A percentile compares a stretch with the other conserved stretches of the same genome.
Evolutionary conservation across 2,113 vertebrate species (phyloP).

Genomic region (Edolisoma coerulescens): DNA sequence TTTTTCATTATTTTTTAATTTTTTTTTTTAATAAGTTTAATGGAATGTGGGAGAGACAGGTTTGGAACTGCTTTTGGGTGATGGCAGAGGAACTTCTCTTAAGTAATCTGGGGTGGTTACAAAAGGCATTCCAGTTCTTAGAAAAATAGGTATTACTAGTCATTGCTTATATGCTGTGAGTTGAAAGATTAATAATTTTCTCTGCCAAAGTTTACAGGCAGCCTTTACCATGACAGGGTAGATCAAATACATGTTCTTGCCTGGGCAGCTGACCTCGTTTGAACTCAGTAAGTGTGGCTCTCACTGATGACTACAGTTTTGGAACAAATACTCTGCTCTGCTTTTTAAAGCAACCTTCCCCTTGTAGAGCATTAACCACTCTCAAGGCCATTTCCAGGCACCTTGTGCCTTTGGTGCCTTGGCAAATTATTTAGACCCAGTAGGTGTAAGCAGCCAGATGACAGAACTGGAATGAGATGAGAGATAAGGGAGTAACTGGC

Average conservation of each 20-base stretch:
- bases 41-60: constrained; percentile 6
- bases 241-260: constrained; percentile 3
- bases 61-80: constrained; percentile 10
- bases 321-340: not conserved
- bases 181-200: constrained; percentile 49
- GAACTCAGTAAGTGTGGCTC: constrained; percentile 12
- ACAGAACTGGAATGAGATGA: not conserved
- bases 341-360: constrained; percentile 23
- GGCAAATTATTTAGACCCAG: not conserved
- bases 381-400: not conserved
- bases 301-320: constrained; percentile 2
- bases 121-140: constrained; percentile 48
- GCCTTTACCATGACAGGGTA: constrained; percentile 9
- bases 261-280: constrained; percentile 53
- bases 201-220: constrained; percentile 31
- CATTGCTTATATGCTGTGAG: not conserved
- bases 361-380: constrained; percentile 5
- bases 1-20: not conserved
- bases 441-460: not conserved
- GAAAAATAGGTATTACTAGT: constrained; percentile 49
- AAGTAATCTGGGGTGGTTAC: constrained; percentile 23
- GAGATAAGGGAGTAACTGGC: not conserved
- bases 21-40: not conserved
- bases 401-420: not conserved
- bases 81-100: not conserved